Conservation (phyloP, 1,140 invertebrate genomes). For the Acromyrmex heyeri region DNA sequence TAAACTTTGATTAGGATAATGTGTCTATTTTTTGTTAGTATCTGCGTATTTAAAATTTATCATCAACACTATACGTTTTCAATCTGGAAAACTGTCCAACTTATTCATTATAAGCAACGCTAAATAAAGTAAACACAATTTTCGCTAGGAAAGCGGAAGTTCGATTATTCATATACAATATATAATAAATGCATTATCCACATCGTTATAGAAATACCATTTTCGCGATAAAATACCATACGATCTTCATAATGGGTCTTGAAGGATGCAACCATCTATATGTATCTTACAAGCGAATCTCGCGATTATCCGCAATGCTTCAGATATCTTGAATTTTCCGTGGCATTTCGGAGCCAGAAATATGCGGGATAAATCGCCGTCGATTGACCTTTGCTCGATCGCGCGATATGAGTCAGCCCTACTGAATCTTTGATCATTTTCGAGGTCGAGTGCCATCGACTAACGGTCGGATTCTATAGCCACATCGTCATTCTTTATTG, state of each 20-base stretch:
- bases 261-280: neutral
- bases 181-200: neutral
- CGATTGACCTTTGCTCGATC: constrained; percentile 37
- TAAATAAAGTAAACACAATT: constrained; percentile 3
- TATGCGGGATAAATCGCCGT: constrained; percentile 22
- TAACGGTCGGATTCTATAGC: neutral
- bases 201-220: neutral
- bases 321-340: constrained; percentile 45
- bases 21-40: neutral
- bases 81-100: neutral
- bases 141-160: neutral
- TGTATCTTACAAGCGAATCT: neutral
- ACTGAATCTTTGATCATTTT: constrained; percentile 62
- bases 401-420: constrained; percentile 50
- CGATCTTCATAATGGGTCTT: neutral
- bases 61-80: neutral
- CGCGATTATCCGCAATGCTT: constrained; percentile 20
- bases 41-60: neutral
- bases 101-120: neutral
- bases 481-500: constrained; percentile 25
- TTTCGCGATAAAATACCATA: neutral
- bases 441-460: constrained; percentile 53
- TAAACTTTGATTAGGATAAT: neutral
- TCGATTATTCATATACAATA: neutral
- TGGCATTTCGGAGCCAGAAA: neutral